Conservation (phyloP, 1,140 invertebrate species). For the Uloborus diversus region DNA sequence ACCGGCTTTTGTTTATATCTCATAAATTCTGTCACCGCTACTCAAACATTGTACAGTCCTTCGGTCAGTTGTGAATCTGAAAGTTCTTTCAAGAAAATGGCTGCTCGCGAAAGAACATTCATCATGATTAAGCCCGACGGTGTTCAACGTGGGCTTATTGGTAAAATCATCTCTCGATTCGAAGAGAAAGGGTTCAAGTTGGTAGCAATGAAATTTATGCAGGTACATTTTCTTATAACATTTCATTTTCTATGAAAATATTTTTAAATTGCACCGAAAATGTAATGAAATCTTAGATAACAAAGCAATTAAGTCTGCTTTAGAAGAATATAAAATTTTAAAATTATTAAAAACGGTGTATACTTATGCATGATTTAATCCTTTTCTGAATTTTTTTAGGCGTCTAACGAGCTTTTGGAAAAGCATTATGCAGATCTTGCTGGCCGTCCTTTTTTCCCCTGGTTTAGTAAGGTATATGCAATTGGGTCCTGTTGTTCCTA, state of each 20-base stretch:
- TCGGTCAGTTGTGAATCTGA: too few relatives aligned
- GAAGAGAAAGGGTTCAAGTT: constrained; percentile 98
- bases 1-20: too few relatives aligned
- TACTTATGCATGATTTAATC: too few relatives aligned
- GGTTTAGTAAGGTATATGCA: constrained; percentile 87
- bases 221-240: constrained; percentile 66
- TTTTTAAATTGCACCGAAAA: too few relatives aligned
- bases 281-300: too few relatives aligned
- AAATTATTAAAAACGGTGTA: too few relatives aligned
- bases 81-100: constrained; percentile 13
- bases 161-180: constrained; percentile 93
- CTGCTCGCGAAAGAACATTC: constrained; percentile 86
- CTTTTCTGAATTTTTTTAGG: too few relatives aligned
- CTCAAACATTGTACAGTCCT: too few relatives aligned
- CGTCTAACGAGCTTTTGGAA: constrained; percentile 80
- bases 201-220: constrained; percentile 94
- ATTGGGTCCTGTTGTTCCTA: constrained; percentile 91
- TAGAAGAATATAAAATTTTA: too few relatives aligned
- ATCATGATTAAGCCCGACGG: constrained; percentile 99
- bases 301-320: too few relatives aligned
- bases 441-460: constrained; percentile 88
- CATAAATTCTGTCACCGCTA: too few relatives aligned
- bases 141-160: constrained; percentile 94
- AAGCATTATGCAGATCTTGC: constrained; percentile 93
- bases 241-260: too few relatives aligned